Conservation (phyloP, 2,113 vertebrate genomes). For the Lagenorhynchus albirostris region DNA sequence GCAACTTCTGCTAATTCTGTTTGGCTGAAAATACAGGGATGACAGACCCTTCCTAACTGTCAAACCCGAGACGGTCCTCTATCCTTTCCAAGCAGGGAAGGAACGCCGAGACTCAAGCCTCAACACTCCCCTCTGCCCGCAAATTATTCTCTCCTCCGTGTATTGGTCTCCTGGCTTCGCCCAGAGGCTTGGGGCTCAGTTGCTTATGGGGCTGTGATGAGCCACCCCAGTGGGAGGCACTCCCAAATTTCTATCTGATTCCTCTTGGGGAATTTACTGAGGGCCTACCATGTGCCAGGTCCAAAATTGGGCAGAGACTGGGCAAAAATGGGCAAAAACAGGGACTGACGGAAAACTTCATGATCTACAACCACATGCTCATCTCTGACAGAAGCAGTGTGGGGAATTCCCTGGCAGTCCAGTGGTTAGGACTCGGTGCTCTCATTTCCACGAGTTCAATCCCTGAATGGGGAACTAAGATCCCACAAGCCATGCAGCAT, state of each 20-base stretch:
- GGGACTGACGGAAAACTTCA: accelerated
- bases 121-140: not conserved
- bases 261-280: not conserved
- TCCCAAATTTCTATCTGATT: not conserved
- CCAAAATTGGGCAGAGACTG: accelerated
- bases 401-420: not conserved
- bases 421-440: not conserved
- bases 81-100: not conserved
- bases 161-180: not conserved
- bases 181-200: not conserved
- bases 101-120: not conserved
- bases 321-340: not conserved
- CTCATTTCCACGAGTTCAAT: not conserved
- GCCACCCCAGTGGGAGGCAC: not conserved
- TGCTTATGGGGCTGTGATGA: not conserved
- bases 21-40: not conserved
- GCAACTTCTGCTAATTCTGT: not conserved
- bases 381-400: not conserved
- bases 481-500: not conserved
- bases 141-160: not conserved
- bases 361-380: no score
- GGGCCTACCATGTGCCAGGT: not conserved
- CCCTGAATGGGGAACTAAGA: not conserved
- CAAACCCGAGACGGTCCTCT: accelerated
- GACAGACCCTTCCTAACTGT: accelerated